Percentiles rank a stretch among this genome's conserved stretches.
phyloP scores from a whole-genome alignment of 2,113 vertebrate species.

The Onychorhynchus coronatus region DNA sequence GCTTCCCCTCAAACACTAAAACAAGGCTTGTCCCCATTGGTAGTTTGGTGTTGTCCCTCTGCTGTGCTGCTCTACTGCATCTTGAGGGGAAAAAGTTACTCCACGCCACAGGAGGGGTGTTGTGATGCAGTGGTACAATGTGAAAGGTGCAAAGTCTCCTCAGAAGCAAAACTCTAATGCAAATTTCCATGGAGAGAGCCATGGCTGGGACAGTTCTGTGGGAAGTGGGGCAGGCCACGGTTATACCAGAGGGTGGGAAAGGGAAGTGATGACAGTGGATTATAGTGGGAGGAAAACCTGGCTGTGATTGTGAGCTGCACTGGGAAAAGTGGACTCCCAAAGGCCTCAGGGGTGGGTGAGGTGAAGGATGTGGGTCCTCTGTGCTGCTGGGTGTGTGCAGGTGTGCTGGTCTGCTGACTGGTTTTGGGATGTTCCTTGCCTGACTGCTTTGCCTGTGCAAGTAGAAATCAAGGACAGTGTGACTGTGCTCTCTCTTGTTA shows the following conservation, averaged over 20 bases:
- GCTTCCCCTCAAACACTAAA: not conserved
- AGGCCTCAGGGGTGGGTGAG: not conserved
- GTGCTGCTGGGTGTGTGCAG: not conserved
- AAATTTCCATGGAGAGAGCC: not conserved
- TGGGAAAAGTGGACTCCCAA: not conserved
- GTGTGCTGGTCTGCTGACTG: not conserved
- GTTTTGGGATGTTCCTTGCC: not conserved
- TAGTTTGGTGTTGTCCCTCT: not conserved
- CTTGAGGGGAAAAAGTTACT: not conserved
- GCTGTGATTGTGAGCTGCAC: not conserved
- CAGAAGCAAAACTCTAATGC: not conserved
- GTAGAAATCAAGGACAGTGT: not conserved
- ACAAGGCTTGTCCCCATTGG: not conserved
- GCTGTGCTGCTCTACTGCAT: not conserved
- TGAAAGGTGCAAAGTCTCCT: not conserved
- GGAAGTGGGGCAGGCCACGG: not conserved
- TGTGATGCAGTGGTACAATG: not conserved
- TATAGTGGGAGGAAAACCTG: not conserved
- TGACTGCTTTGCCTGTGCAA: not conserved
- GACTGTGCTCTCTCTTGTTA: not conserved
- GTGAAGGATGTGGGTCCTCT: not conserved
- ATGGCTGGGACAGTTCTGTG: not conserved
- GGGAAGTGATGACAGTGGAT: not conserved
- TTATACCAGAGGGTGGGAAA: not conserved
- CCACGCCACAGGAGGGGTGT: not conserved